Evolutionary conservation across 2,113 vertebrate genomes (phyloP), one percentile per base, ranked within the genome.

Genomic region (Pleuronectes platessa): DNA sequence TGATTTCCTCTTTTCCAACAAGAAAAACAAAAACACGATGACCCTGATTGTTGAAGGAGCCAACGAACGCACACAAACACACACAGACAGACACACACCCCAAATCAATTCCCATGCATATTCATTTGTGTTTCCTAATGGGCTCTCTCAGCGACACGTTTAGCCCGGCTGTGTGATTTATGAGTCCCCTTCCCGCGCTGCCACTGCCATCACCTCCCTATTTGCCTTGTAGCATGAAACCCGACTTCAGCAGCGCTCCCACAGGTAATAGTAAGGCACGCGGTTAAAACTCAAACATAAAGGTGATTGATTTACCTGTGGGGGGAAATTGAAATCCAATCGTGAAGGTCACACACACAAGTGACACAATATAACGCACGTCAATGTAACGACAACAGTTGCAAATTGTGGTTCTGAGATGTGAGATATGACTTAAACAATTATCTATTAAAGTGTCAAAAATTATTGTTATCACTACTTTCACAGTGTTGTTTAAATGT

Each of bases 111-210:
- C 10, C 40, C 21, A 63, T 83, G 80, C 71, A 86, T 86, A 86
- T 82, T 86, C 45, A 86, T 82, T 75, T 71, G 63, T 45, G 63
- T 56, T 74, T 71, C 18, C 24, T 80, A 86, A 83, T 49, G 65
- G 42, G 10, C n/a, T 60, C 64, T 21, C 63, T 71, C 61, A 76
- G 68, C 47, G 21, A 10, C 68, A 69, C 64, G 42, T 59, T 73
- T 59, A 80, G 56, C 26, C 5, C 31, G 5, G 35, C 65, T 54
- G 26, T 69, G 65, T 86, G 73, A 83, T 86, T 83, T 71, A 86
- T 78, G 77, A 69, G 26, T 59, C 68, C 14, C 26, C 20, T 27
- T 55, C 20, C 66, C 18, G 21, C 24, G 0, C 45, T 55, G 71
- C 53, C 20, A 23, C 13, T 67, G 27, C 21, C 11, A 70, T 70